These are phyloP conservation scores for Aproaerema taeniolella DNA, from an alignment of 2,888 invertebrate genomes.

Conservation along the genomic window DNA sequence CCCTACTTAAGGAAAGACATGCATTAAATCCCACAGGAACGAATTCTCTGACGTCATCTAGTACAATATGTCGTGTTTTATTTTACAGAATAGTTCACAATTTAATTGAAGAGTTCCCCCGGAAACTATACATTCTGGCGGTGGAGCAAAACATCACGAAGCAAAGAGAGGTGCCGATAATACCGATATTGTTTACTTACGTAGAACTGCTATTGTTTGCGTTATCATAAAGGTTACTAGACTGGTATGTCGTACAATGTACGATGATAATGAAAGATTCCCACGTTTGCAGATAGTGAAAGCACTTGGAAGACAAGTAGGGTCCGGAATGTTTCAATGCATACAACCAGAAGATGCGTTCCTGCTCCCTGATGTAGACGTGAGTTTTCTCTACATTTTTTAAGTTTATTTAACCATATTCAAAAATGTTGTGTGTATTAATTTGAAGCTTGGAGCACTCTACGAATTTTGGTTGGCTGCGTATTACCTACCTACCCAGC, in stretches of 20 bases:
- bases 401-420: neutral
- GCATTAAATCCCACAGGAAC: no score
- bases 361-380: slow-evolving; percentile 66
- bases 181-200: slow-evolving; percentile 9
- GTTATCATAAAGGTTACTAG: slow-evolving; percentile 5
- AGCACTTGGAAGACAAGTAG: slow-evolving; percentile 70
- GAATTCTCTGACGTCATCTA: no score
- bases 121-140: slow-evolving; percentile 78
- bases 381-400: slow-evolving; percentile 27
- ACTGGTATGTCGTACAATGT: neutral
- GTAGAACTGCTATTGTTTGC: slow-evolving; percentile 5
- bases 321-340: slow-evolving; percentile 74
- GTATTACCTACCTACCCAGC: neutral
- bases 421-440: no score
- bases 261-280: slow-evolving; percentile 8
- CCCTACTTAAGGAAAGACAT: no score
- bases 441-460: no score
- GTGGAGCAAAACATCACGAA: slow-evolving; percentile 78
- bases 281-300: slow-evolving; percentile 69
- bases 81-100: slow-evolving; percentile 62
- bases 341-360: slow-evolving; percentile 77
- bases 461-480: neutral
- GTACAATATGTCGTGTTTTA: no score
- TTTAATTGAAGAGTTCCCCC: slow-evolving; percentile 71
- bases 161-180: slow-evolving; percentile 61